Evolutionary conservation across 2,888 invertebrate species (phyloP).

Genomic region (Helicoverpa assulta): DNA sequence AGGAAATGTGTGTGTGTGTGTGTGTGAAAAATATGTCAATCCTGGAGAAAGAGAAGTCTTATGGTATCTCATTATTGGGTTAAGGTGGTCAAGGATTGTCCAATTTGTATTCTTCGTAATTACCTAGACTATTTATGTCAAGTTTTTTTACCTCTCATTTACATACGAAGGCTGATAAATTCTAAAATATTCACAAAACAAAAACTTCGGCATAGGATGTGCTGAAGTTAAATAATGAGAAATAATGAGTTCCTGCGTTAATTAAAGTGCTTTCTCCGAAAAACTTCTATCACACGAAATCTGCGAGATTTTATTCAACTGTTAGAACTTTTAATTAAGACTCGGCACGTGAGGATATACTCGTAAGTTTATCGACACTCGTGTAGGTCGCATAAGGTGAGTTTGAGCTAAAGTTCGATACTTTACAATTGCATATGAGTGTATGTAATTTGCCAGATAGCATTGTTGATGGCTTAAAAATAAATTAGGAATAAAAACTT

Average conservation of each 20-base stretch:
- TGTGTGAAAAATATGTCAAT: slow-evolving; percentile 8
- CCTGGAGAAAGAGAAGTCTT: not conserved
- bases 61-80: not conserved
- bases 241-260: slow-evolving; percentile 69
- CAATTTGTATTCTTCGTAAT: too few relatives aligned
- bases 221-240: slow-evolving; percentile 66
- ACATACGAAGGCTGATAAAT: slow-evolving; percentile 1
- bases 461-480: too few relatives aligned
- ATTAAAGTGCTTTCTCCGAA: slow-evolving; percentile 66
- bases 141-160: not conserved
- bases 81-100: not conserved
- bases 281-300: slow-evolving; percentile 65
- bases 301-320: slow-evolving; percentile 40
- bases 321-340: too few relatives aligned
- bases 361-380: too few relatives aligned
- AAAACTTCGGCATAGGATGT: slow-evolving; percentile 19
- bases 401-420: too few relatives aligned
- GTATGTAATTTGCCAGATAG: too few relatives aligned
- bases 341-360: too few relatives aligned
- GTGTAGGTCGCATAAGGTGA: too few relatives aligned
- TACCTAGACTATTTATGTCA: too few relatives aligned
- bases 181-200: slow-evolving; percentile 19
- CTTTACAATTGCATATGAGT: too few relatives aligned
- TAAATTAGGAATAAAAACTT: too few relatives aligned
- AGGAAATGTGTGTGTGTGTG: slow-evolving; percentile 13